phyloP scores from a whole-genome alignment of 2,113 vertebrate genomes.

The Stictonetta naevosa region DNA sequence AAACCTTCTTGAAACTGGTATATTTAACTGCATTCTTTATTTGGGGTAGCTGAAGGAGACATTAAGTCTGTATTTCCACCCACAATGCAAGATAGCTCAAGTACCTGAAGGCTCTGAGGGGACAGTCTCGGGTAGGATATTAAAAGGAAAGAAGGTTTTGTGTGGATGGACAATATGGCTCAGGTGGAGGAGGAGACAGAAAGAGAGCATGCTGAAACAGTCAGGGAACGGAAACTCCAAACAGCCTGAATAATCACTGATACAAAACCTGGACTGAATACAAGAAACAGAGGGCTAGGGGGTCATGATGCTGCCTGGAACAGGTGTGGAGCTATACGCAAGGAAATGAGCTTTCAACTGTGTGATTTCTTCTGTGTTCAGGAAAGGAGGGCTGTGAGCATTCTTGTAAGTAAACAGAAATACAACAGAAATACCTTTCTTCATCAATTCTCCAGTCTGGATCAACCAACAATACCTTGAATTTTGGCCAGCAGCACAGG shows the following conservation, averaged over 20 bases:
- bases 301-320: conserved; percentile 20
- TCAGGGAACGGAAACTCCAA: conserved; percentile 33
- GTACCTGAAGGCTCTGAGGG: conserved; percentile 53
- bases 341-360: not conserved
- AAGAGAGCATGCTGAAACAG: not conserved
- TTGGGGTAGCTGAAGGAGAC: conserved; percentile 48
- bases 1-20: conserved; percentile 25
- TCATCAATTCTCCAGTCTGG: not conserved
- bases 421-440: not conserved
- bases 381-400: not conserved
- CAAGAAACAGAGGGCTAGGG: conserved; percentile 1
- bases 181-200: conserved; percentile 22
- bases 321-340: not conserved
- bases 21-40: conserved; percentile 39
- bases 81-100: conserved; percentile 14
- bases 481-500: not conserved
- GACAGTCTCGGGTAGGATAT: not conserved
- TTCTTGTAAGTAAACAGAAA: not conserved
- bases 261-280: conserved; percentile 20
- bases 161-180: not conserved
- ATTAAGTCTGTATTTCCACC: conserved; percentile 43
- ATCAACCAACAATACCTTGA: not conserved
- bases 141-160: conserved; percentile 1
- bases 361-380: not conserved
- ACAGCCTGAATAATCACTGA: conserved; percentile 42